Base-by-base conservation (phyloP, 2,888 invertebrate genomes). In the Marronus borbonicus region DNA sequence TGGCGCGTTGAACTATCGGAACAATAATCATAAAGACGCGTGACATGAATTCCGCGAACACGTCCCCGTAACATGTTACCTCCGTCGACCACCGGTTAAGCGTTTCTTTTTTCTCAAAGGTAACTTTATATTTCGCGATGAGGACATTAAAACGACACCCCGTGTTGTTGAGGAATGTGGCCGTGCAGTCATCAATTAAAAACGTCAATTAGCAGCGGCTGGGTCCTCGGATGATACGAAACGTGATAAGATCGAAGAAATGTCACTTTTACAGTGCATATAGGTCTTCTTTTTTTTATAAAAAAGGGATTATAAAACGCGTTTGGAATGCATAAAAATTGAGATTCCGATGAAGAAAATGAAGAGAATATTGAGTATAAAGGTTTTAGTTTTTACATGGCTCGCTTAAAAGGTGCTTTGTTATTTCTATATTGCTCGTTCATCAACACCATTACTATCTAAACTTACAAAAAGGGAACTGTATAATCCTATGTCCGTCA, bases 141-240 rank as follows among this genome's bases (percentile, higher is more conserved):
- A 60, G 72, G 64, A 70, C 49, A 72, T 77, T 70, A 77, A 77
- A 77, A 77, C 72, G 72, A 70, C 77, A 77, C 77, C 77, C 77
- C 77, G 55, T 72, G 77, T 62, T 70, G 70, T 69, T 62, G 36
- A 64, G 64, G 77, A 70, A 70, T 72, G 72, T 24, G 72, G 72
- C 36, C 44, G 20, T n/a, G 10, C 39, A 77, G 78, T 78, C 79
- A 80, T 82, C 79, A 79, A 76, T 82, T 81, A 81, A 80, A 81
- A 78, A 82, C 74, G 82, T 82, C 82, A 83, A 83, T 86, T 85
- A 86, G 85, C 83, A 28, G 55, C 55, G 55, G 55, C 72, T 3
- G 44, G 72, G 31, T 49, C 72, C 14, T 60, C 60, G 20, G 44
- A 81, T 83, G 72, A 74, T 74, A 60, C 39, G 44, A 74, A 74